phyloP scores from a whole-genome alignment of 2,797 vertebrate species.

The Mastacembelus armatus region DNA sequence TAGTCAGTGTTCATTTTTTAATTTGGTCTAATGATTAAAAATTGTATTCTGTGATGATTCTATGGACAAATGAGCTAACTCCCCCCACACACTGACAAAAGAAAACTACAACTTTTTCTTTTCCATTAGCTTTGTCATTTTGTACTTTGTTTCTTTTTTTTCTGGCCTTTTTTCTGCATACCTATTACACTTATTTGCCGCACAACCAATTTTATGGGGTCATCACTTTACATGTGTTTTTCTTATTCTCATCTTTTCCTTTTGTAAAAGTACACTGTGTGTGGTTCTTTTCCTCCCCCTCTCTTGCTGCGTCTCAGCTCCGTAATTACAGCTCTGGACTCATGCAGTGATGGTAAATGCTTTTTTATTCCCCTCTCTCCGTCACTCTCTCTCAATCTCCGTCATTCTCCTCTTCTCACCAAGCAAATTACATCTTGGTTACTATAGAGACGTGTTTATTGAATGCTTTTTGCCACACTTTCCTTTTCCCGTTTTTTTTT shows the following conservation, averaged over 20 bases:
- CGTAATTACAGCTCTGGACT: constrained; percentile 87
- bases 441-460: constrained; percentile 88
- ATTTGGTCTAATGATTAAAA: constrained; percentile 12
- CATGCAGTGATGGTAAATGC: constrained; percentile 87
- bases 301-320: constrained; percentile 72
- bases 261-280: constrained; percentile 66
- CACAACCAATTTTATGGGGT: constrained; percentile 59
- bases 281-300: constrained; percentile 55
- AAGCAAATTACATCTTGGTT: constrained; percentile 86
- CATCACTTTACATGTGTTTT: constrained; percentile 56
- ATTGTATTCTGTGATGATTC: background rate
- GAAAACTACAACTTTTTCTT: constrained; percentile 27
- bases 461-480: constrained; percentile 77
- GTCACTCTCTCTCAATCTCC: constrained; percentile 79
- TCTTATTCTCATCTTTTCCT: constrained; percentile 56
- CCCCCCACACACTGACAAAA: constrained; percentile 9
- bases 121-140: constrained; percentile 31
- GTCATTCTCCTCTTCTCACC: constrained; percentile 76
- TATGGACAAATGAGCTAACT: constrained; percentile 37
- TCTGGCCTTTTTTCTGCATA: constrained; percentile 19
- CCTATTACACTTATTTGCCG: constrained; percentile 45
- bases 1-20: constrained; percentile 8
- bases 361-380: constrained; percentile 80
- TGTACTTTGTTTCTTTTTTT: too few species aligned
- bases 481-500: constrained; percentile 47